Evolutionary conservation across 2,888 invertebrate species (phyloP).

Genomic region (Pseudococcus viburni): DNA sequence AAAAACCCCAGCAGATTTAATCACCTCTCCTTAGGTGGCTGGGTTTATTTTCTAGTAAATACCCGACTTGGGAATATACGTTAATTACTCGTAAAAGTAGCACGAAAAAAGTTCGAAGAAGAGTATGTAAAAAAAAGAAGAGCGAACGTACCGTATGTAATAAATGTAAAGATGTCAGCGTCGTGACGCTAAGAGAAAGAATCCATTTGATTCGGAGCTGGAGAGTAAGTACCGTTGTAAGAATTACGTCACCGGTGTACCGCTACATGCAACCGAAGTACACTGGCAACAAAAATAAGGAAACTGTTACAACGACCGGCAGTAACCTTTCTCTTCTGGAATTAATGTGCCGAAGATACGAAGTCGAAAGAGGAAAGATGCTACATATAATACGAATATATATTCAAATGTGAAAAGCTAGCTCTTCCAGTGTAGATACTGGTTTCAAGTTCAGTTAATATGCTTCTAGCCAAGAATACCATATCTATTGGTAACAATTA

Average conservation of each 20-base stretch:
- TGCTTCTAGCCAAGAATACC: not conserved
- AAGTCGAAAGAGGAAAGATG: not conserved
- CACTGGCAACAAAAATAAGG: constrained; percentile 59
- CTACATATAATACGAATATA: constrained; percentile 14
- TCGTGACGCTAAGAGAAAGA: constrained; percentile 54
- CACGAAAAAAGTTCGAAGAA: not conserved
- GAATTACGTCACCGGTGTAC: constrained; percentile 63
- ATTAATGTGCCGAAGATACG: constrained; percentile 39
- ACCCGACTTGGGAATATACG: not conserved
- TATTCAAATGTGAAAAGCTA: not conserved
- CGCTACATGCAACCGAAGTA: constrained; percentile 61
- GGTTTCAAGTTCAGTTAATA: not conserved
- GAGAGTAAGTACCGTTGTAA: constrained; percentile 60
- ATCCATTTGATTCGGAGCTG: constrained; percentile 60
- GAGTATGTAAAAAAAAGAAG: not conserved
- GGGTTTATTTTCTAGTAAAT: not conserved
- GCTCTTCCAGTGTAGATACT: not conserved
- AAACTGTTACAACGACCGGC: constrained; percentile 65
- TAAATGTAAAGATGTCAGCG: constrained; percentile 54
- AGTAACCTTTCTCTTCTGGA: constrained; percentile 62
- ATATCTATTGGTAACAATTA: constrained; percentile 15
- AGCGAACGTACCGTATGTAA: not conserved
- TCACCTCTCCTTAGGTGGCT: not conserved
- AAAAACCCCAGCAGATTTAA: too few relatives aligned
- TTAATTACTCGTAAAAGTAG: not conserved